A percentile compares a stretch with the other conserved stretches of the same genome.
phyloP scores from a whole-genome alignment of 1,140 invertebrate species.

The Rhagoletis zephyria region DNA sequence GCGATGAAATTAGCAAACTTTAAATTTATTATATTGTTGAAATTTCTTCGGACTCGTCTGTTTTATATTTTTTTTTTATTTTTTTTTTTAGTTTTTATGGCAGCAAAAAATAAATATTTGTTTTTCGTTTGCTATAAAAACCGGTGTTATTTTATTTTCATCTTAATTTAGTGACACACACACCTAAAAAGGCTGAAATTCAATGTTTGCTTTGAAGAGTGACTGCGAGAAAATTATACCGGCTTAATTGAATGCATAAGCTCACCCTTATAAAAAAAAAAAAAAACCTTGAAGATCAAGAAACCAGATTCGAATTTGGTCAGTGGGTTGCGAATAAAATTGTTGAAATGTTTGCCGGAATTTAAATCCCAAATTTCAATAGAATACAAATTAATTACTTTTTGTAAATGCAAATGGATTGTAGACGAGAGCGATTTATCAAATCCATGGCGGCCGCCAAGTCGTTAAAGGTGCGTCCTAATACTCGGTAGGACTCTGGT shows the following conservation, averaged over 20 bases:
- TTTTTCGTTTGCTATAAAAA: not conserved
- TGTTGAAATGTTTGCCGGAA: not conserved
- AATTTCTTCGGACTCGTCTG: not conserved
- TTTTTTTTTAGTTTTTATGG: not conserved
- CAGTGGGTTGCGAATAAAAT: not conserved
- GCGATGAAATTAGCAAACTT: not conserved
- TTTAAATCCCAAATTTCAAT: not conserved
- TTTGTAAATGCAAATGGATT: too few species aligned
- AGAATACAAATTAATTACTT: too few species aligned
- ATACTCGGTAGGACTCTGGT: too few species aligned
- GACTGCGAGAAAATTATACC: not conserved
- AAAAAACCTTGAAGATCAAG: not conserved
- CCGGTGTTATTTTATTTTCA: constrained; percentile 4
- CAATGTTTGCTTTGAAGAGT: not conserved
- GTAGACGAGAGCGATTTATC: too few species aligned
- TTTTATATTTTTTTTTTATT: too few species aligned
- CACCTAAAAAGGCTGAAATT: not conserved
- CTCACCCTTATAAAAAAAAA: not conserved
- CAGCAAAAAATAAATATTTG: not conserved
- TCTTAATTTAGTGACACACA: not conserved
- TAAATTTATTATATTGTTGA: not conserved
- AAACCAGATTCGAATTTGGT: not conserved
- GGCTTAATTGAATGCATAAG: not conserved
- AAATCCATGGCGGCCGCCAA: too few species aligned
- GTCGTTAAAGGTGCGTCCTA: too few species aligned